phyloP scores from a whole-genome alignment of 2,113 vertebrate species.

The Euleptes europaea region DNA sequence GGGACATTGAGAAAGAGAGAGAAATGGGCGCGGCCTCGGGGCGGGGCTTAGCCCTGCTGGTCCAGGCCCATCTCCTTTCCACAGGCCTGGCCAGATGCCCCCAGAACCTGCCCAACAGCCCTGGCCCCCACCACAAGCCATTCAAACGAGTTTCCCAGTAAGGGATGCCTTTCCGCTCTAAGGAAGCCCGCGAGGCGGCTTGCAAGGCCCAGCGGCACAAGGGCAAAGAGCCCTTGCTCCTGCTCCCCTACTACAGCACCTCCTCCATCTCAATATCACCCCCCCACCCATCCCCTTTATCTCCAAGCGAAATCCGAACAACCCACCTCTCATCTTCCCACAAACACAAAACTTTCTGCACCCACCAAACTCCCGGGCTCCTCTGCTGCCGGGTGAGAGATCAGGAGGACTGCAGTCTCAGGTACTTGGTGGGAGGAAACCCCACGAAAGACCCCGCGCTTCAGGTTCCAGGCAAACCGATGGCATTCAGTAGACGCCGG shows the following conservation, averaged over 20 bases:
- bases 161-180: neutral
- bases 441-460: neutral
- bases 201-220: no score
- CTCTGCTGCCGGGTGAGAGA: neutral
- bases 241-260: no score
- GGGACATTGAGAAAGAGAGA: neutral
- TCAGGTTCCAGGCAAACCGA: no score
- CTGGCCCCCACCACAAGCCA: neutral
- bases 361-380: constrained; percentile 37
- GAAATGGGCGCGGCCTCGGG: neutral
- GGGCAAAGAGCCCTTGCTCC: no score
- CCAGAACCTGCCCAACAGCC: neutral
- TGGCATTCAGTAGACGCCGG: no score
- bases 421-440: neutral
- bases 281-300: neutral
- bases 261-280: neutral
- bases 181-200: no score
- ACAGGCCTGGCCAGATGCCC: neutral
- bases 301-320: neutral
- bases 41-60: neutral
- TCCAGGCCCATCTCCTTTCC: neutral
- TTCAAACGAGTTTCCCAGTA: neutral
- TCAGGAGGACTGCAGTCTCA: neutral
- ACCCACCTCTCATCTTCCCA: neutral
- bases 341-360: constrained; percentile 19